Percentiles rank a stretch among this genome's conserved stretches.
Evolutionary conservation across 35 echinoderm and acorn worm species (phyloP).

Genomic region (Ophiothrix spiculata): DNA sequence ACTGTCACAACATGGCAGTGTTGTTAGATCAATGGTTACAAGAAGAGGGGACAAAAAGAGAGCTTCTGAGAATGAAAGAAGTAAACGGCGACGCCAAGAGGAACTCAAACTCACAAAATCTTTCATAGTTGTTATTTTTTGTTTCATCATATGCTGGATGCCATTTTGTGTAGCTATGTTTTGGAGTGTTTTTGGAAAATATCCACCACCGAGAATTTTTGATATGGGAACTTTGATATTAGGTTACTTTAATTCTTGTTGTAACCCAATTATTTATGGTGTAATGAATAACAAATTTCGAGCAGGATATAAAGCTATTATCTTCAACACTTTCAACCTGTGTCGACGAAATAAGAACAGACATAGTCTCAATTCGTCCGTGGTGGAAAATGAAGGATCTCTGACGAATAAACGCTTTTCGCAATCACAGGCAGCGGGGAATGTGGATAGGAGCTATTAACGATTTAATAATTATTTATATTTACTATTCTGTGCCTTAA

Average conservation of each 20-base stretch:
- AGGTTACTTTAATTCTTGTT: slow-evolving; percentile 93
- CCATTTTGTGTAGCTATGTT: slow-evolving; percentile 99
- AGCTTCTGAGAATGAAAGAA: slow-evolving; percentile 25
- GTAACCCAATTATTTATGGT: slow-evolving; percentile 97
- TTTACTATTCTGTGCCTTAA: no score
- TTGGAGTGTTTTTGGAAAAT: slow-evolving; percentile 70
- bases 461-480: no score
- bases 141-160: slow-evolving; percentile 91
- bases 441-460: no score
- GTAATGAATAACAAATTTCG: slow-evolving; percentile 90
- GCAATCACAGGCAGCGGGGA: no score
- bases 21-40: neutral
- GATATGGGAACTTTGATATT: slow-evolving; percentile 80
- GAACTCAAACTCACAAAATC: slow-evolving; percentile 90
- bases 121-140: slow-evolving; percentile 87
- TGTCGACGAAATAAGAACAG: neutral
- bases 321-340: slow-evolving; percentile 20
- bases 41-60: neutral
- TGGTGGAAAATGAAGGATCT: neutral
- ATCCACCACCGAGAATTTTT: slow-evolving; percentile 47
- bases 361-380: neutral
- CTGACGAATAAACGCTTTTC: neutral
- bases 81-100: slow-evolving; percentile 71
- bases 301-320: slow-evolving; percentile 66
- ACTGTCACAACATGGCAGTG: neutral